phyloP scores from a whole-genome alignment of 2,797 vertebrate genomes.

The Enteromius afrohamiltoni region DNA sequence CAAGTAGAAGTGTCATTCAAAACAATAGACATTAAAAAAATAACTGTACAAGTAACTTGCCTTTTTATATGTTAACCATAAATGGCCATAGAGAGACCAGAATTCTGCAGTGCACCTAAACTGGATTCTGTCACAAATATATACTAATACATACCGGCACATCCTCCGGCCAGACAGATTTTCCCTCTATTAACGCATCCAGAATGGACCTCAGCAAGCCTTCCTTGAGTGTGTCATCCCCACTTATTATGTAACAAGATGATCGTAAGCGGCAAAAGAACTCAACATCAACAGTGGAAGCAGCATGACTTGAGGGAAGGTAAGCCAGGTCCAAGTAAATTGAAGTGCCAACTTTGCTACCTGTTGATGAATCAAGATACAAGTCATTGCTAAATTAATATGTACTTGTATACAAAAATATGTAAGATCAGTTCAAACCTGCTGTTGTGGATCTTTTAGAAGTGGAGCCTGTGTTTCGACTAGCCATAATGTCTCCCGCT shows the following conservation, averaged over 20 bases:
- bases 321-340: conserved; percentile 93
- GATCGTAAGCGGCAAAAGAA: conserved; percentile 86
- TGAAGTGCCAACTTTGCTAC: conserved; percentile 57
- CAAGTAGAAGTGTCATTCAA: neutral
- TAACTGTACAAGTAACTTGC: neutral
- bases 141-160: conserved; percentile 77
- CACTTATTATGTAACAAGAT: conserved; percentile 90
- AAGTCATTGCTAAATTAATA: neutral
- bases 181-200: conserved; percentile 86
- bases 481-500: conserved; percentile 55
- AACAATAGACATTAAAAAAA: neutral
- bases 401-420: neutral
- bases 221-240: conserved; percentile 84
- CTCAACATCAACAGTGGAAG: conserved; percentile 80
- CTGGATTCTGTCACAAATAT: neutral
- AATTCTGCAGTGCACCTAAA: neutral
- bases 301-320: conserved; percentile 82
- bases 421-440: conserved; percentile 52
- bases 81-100: neutral
- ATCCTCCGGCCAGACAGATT: conserved; percentile 81
- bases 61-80: neutral
- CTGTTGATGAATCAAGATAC: conserved; percentile 27
- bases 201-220: conserved; percentile 80
- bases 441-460: conserved; percentile 58
- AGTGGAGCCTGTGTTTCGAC: conserved; percentile 63